Evolutionary conservation across 37 sponge, comb jelly and placozoan genomes (phyloP).

Genomic region (Halisarca cf. caerulea): DNA sequence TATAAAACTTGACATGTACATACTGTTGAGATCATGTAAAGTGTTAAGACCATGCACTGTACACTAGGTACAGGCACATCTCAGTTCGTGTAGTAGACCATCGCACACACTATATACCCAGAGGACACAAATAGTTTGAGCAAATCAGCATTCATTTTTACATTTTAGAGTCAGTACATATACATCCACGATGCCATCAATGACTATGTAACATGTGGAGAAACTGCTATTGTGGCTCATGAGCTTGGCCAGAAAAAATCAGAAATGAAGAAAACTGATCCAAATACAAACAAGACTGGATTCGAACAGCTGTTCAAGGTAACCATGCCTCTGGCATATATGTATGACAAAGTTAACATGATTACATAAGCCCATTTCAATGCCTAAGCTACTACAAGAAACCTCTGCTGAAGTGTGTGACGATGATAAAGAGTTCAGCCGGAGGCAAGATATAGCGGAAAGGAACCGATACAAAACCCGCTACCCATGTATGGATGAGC

Average conservation of each 20-base stretch:
- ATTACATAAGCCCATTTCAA: too few relatives aligned
- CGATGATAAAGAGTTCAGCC: neutral
- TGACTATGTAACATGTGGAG: constrained; percentile 55
- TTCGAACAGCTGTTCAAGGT: constrained; percentile 63
- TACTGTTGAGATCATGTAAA: too few relatives aligned
- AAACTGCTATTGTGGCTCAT: constrained; percentile 48
- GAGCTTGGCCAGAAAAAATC: constrained; percentile 18
- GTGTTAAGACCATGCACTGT: too few relatives aligned
- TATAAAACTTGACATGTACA: too few relatives aligned
- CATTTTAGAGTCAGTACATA: constrained; percentile 63
- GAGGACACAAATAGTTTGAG: too few relatives aligned
- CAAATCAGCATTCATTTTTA: too few relatives aligned
- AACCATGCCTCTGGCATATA: too few relatives aligned
- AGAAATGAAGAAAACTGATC: constrained; percentile 37
- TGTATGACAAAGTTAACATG: too few relatives aligned
- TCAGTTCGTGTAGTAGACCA: too few relatives aligned
- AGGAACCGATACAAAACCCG: neutral
- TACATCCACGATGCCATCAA: constrained; percentile 76
- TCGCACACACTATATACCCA: too few relatives aligned
- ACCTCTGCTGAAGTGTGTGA: neutral
- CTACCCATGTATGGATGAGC: neutral
- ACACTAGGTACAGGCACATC: too few relatives aligned
- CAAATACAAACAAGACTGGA: constrained; percentile 41
- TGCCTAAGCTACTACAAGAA: too few relatives aligned
- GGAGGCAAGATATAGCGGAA: neutral